Conservation (phyloP, 2,888 invertebrate genomes). For the Dione vanillae region DNA sequence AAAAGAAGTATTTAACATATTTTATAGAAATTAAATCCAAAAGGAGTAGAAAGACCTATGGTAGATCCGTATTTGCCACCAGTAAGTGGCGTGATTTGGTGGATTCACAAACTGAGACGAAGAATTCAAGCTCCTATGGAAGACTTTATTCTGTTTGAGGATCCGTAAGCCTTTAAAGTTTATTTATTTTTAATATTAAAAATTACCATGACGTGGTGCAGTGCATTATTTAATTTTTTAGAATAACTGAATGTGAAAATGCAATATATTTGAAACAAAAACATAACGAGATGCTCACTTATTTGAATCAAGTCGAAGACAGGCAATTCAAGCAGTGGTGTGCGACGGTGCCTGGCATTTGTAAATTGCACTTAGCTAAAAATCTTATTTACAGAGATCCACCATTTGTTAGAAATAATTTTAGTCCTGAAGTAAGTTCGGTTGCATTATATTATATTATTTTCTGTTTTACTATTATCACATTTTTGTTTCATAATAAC, state of each 20-base stretch:
- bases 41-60: slow-evolving; percentile 77
- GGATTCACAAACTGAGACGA: slow-evolving; percentile 87
- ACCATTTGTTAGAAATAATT: slow-evolving; percentile 86
- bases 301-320: slow-evolving; percentile 86
- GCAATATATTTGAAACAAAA: slow-evolving; percentile 82
- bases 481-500: not conserved
- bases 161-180: slow-evolving; percentile 79
- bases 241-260: slow-evolving; percentile 85
- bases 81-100: slow-evolving; percentile 89
- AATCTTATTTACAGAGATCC: slow-evolving; percentile 84
- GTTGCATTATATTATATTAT: not conserved
- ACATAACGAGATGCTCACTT: slow-evolving; percentile 86
- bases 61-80: slow-evolving; percentile 89
- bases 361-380: slow-evolving; percentile 85
- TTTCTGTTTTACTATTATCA: not conserved
- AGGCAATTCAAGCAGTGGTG: slow-evolving; percentile 89
- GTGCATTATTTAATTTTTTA: slow-evolving; percentile 51
- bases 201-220: too few relatives aligned
- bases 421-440: slow-evolving; percentile 85
- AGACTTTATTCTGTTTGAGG: slow-evolving; percentile 86
- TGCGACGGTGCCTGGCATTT: slow-evolving; percentile 85
- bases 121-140: slow-evolving; percentile 85
- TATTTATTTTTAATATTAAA: not conserved
- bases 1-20: not conserved
- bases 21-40: slow-evolving; percentile 65